Conservation (phyloP, 35 echinoderm and acorn worm species). For the Lytechinus pictus region DNA sequence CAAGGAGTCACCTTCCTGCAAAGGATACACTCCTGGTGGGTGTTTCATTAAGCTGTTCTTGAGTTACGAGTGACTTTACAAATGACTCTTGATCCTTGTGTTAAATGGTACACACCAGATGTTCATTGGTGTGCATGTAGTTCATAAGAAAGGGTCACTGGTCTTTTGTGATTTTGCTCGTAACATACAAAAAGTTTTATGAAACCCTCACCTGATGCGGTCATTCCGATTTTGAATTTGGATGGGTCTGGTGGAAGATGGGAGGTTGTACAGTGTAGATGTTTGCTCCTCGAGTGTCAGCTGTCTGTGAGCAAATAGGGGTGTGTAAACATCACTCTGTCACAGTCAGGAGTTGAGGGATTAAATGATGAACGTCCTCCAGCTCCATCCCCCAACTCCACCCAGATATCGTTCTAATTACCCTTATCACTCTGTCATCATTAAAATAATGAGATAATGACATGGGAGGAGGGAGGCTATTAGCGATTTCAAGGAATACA, state of each 20-base stretch:
- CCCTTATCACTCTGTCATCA: not conserved
- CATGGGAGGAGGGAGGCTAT: too few species aligned
- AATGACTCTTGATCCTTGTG: too few species aligned
- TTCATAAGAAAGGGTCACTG: too few species aligned
- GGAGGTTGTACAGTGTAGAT: not conserved
- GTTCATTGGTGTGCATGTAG: too few species aligned
- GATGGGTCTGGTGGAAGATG: not conserved
- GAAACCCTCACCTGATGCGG: not conserved
- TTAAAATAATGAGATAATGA: not conserved
- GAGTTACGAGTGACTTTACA: too few species aligned
- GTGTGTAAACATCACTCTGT: conserved; percentile 35
- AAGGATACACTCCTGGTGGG: too few species aligned
- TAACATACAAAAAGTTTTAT: too few species aligned
- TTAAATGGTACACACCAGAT: too few species aligned
- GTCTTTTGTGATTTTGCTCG: too few species aligned
- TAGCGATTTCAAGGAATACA: too few species aligned
- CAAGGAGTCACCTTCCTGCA: too few species aligned
- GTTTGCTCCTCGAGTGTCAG: conserved; percentile 32
- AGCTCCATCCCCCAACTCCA: not conserved
- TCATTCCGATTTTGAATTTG: not conserved
- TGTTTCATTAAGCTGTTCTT: too few species aligned
- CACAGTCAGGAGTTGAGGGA: not conserved
- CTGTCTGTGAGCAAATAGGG: not conserved
- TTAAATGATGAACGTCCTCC: not conserved
- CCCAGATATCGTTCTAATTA: not conserved